Base-by-base conservation (phyloP, 35 echinoderm and acorn worm species). In the Diadema setosum region DNA sequence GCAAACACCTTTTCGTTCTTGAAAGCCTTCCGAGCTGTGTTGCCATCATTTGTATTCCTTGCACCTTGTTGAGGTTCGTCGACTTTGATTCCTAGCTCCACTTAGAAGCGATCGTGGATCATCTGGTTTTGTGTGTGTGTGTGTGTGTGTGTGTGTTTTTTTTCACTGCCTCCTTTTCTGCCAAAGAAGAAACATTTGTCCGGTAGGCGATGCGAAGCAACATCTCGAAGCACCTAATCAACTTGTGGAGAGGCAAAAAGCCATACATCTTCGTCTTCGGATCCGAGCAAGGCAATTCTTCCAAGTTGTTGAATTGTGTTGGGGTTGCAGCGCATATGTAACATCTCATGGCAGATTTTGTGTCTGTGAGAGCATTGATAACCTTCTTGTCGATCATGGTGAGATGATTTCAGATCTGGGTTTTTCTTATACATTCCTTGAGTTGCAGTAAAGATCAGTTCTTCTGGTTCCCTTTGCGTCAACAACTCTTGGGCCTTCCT, bases 391-490 rank as follows among this genome's bases (percentile, higher is more conserved):
- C n/a, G n/a, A n/a, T n/a, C n/a, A n/a, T n/a, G n/a, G n/a, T n/a
- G n/a, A n/a, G n/a, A n/a, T n/a, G n/a, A n/a, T n/a, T n/a, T n/a
- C n/a, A n/a, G n/a, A n/a, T n/a, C n/a, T n/a, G 23, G 40, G 49
- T 85, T 91, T 35, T 91, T 85, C 32, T 80, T 80, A 42, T 82
- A 90, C 33, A 39, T n/a, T 16, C 87, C 87, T 65, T 82, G 75
- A 26, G 88, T 84, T 45, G 88, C 88, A 84, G 88, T 81, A 84
- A 26, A 91, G 5, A 91, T 26, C n/a, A 91, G 81, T 85, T 91
- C 89, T 43, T 0, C 21, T 25, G 82, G 82, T 42, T 85, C 65
- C 9, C 70, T 91, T 42, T 80, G 43, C 21, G 16, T 69, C 0
- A 82, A 23, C 60, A 90, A 29, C 5, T 89, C 74, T 7, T 52